Base-by-base conservation (phyloP, 2,113 vertebrate species). In the Fregetta grallaria region DNA sequence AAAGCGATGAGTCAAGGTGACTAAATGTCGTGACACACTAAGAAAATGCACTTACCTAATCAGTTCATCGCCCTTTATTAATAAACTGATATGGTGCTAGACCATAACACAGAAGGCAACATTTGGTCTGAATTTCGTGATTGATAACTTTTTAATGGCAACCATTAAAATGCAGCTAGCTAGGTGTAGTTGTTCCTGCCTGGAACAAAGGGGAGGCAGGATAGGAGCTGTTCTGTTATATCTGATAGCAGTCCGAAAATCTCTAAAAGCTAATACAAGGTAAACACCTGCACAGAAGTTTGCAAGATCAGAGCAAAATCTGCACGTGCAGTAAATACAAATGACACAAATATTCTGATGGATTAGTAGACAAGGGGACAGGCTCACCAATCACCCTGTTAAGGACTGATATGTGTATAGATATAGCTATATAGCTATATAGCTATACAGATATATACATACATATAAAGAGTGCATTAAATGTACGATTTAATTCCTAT, bases 231-330 rank as follows among this genome's bases (percentile, higher is more conserved):
- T 45, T 82, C 71, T 78, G 14, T 63, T 62, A 16, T 67, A 50
- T 36, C 53, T 45, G 26, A 18, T 1, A 70, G 32, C 12, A 55
- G 12, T 2, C 4, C 9, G 11, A 82, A 74, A 52, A 92, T 58
- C 84, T 62, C 91, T 84, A 67, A 88, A 94, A 94, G 44, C 82
- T 83, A 71, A 94, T 79, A 71, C 5, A 76, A 92, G 80, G 61
- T 63, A 72, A 92, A 90, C 19, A 78, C 21, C 34, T 86, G 68
- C 30, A 44, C 40, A 38, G 30, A 34, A 80, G 17, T 56, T 78
- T 72, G 21, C 21, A 45, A 38, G 12, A 71, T 77, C 19, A 47
- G 56, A 77, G 42, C 13, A 47, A 86, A 72, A 92, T 73, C 10
- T 66, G 23, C 12, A 25, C n/a, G 12, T 56, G 36, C 32, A 66